Percentiles rank a stretch among this genome's conserved stretches.
Conservation (phyloP, 2,797 vertebrate genomes). For the Enteromius treurensis region DNA sequence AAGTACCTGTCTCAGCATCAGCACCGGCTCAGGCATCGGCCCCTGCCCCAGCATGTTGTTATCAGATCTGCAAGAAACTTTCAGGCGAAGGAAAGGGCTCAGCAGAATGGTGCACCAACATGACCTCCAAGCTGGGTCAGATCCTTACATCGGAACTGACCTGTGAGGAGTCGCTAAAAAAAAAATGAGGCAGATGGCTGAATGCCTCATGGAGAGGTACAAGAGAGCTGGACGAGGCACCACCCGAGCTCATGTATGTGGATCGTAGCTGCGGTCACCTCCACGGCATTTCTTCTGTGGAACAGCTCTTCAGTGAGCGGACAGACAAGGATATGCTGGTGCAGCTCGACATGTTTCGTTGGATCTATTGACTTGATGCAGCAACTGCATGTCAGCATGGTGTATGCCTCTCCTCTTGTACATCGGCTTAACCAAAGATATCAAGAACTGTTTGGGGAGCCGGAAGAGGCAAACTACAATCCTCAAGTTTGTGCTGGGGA, state of each 20-base stretch:
- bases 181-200: not conserved
- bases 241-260: slow-evolving; percentile 36
- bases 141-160: slow-evolving; percentile 30
- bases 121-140: not conserved
- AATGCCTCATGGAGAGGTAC: slow-evolving; percentile 30
- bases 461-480: slow-evolving; percentile 15
- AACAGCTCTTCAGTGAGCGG: slow-evolving; percentile 35
- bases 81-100: not conserved
- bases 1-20: too few species aligned
- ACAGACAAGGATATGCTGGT: slow-evolving; percentile 42
- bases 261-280: slow-evolving; percentile 35
- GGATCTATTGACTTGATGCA: slow-evolving; percentile 50
- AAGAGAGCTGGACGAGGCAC: not conserved
- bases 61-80: slow-evolving; percentile 26
- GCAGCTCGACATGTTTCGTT: slow-evolving; percentile 52
- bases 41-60: not conserved
- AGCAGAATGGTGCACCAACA: not conserved
- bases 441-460: slow-evolving; percentile 15
- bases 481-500: not conserved
- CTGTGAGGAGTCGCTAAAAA: slow-evolving; percentile 18
- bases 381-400: not conserved
- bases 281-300: slow-evolving; percentile 2
- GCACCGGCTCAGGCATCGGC: too few species aligned
- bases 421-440: not conserved
- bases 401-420: not conserved